Evolutionary conservation across 2,113 vertebrate species (phyloP).

Genomic region (Tautogolabrus adspersus): DNA sequence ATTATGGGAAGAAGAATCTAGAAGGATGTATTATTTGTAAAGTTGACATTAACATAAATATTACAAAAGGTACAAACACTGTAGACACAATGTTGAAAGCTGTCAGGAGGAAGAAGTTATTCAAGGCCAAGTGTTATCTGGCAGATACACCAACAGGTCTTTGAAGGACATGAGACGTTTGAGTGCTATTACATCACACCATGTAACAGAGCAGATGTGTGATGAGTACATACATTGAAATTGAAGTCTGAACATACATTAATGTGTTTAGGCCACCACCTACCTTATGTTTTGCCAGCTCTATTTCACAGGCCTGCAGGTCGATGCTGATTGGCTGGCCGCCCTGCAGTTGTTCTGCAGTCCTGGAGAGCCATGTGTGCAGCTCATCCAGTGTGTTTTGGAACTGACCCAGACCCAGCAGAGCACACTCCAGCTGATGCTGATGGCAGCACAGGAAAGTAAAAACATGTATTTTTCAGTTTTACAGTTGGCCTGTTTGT

Average conservation of each 20-base stretch:
- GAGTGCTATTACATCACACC: not conserved
- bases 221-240: not conserved
- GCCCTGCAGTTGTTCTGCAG: conserved; percentile 84
- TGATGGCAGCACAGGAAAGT: conserved; percentile 46
- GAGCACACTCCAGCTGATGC: conserved; percentile 89
- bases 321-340: conserved; percentile 82
- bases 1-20: not conserved
- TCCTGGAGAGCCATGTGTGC: conserved; percentile 86
- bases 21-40: not conserved
- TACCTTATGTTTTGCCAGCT: conserved; percentile 94
- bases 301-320: conserved; percentile 91
- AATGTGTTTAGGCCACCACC: conserved; percentile 21
- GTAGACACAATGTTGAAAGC: not conserved
- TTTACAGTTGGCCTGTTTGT: not conserved
- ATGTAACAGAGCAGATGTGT: not conserved
- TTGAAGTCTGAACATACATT: not conserved
- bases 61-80: not conserved
- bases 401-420: conserved; percentile 91
- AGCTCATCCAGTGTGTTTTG: conserved; percentile 90
- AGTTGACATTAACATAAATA: not conserved
- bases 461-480: not conserved
- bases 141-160: conserved; percentile 7
- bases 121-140: conserved; percentile 6
- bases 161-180: not conserved
- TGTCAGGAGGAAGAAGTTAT: not conserved